Evolutionary conservation across 1,140 invertebrate genomes (phyloP), one percentile per base, ranked within the genome.

Genomic region (Cyrtorhinus lividipennis): DNA sequence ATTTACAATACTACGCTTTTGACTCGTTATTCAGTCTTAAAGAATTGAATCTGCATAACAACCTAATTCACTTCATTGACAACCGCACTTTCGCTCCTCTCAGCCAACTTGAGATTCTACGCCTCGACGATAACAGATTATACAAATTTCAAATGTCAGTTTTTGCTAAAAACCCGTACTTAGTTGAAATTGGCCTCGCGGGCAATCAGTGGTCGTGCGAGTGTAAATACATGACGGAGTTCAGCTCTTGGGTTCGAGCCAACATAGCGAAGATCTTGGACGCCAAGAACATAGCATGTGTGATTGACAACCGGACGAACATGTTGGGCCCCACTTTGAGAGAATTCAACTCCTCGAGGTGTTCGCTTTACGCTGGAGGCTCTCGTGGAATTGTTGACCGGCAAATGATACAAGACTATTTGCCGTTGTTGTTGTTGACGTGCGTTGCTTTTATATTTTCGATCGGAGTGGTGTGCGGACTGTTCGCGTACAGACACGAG

Each of bases 151-250:
- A 84, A 45, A 82, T 89, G 13, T 90, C 86, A 84, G 74, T 78
- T 62, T 78, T 91, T 65, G 74, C 78, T 26, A 73, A 81, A 59
- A 89, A 89, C 76, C 82, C 85, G 8, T 86, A 87, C 72, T 78
- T 94, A 65, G 82, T 84, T 3, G 83, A 87, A 68, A 82, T 93
- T 65, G 84, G 82, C 30, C 73, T 95, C 45, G 80, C 85, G n/a
- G 80, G 83, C 57, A 95, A 95, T 73, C 84, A 86, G 18, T 95
- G 90, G 90, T 88, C 83, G 60, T 95, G 92, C 73, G 87, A 92
- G 67, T 95, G 92, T 76, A 76, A 81, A 48, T 93, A 89, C 71
- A 70, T 92, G 66, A 80, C 83, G 20, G 80, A 85, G 66, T 85
- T 87, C 65, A 80, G 86, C 67, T 79, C 80, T 64, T 95, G 89